Percentiles rank a stretch among this genome's conserved stretches.
phyloP scores from a whole-genome alignment of 2,888 invertebrate species.

The Hyposoter didymator region DNA sequence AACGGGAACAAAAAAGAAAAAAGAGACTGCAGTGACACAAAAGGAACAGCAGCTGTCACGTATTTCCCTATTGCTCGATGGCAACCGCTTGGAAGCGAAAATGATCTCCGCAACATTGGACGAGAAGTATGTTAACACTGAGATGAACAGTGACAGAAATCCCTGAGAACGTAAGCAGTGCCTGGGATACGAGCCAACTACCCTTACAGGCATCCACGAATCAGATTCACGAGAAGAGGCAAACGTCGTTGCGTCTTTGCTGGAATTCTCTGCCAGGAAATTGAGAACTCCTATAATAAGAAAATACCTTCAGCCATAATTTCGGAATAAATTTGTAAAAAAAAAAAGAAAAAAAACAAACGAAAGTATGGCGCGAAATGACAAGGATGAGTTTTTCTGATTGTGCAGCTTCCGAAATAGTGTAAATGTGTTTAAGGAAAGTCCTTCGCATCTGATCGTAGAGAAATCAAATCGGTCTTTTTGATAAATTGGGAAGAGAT shows the following conservation, averaged over 20 bases:
- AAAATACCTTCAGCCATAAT: constrained; percentile 11
- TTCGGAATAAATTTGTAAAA: not conserved
- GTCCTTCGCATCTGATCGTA: not conserved
- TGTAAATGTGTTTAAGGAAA: not conserved
- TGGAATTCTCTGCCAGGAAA: constrained; percentile 24
- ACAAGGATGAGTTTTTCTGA: not conserved
- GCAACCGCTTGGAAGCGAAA: constrained; percentile 73
- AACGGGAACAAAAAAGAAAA: constrained; percentile 61
- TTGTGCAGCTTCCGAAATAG: not conserved
- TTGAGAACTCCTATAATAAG: not conserved
- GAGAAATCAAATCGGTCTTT: constrained; percentile 13
- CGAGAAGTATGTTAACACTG: constrained; percentile 59
- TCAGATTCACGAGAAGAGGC: constrained; percentile 56
- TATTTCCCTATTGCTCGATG: constrained; percentile 81
- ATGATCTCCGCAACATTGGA: constrained; percentile 69
- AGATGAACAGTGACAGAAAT: constrained; percentile 34
- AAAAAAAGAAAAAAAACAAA: not conserved
- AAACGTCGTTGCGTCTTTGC: constrained; percentile 68
- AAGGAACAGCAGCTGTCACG: constrained; percentile 36
- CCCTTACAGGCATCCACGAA: constrained; percentile 29
- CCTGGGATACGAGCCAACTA: constrained; percentile 34
- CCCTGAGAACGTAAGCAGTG: constrained; percentile 18
- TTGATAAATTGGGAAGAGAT: constrained; percentile 42
- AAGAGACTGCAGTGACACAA: constrained; percentile 12
- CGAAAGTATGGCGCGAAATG: not conserved